Base-by-base conservation (phyloP, 2,113 vertebrate species). In the Antidorcas marsupialis region DNA sequence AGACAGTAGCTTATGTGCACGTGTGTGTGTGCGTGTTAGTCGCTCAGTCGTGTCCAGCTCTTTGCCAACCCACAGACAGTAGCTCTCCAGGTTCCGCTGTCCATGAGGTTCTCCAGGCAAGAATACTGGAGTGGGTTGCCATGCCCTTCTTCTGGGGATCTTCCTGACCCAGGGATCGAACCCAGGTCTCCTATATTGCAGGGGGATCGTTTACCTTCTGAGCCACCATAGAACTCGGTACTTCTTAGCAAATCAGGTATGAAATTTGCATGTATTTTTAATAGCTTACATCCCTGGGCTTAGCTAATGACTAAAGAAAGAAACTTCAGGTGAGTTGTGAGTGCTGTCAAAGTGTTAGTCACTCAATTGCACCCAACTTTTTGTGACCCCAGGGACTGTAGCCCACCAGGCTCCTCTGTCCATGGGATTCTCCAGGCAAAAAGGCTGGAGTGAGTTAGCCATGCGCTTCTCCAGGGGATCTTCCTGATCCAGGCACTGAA, bases 221-320 rank as follows among this genome's bases (percentile, higher is more conserved):
- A 36, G 17, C n/a, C n/a, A 21, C 9, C 17, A 36, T 0, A 71
- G 64, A 71, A 71, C n/a, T 71, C n/a, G 21, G n/a, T 90, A 25
- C 16, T 39, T 94, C 96, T 96, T 98, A 95, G 53, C 74, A 98
- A 87, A 76, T 89, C 53, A 45, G 0, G 0, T 28, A 97, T 55
- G 83, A 96, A 96, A 98, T 98, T 94, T 98, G 14, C 89, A 97
- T 97, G 88, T 95, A 96, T 94, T 98, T 95, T 98, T 98, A 96
- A 82, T 16, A 83, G 79, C 96, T 94, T 76, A 81, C 50, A 5
- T 90, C 10, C 47, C 30, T 59, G 89, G 52, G n/a, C 33, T 93
- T 96, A 50, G 52, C 19, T 83, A 97, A 98, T 97, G 57, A 89
- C 50, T 93, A 52, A 84, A 87, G 52, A 98, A 98, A 98, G 53